Percentiles rank a stretch among this genome's conserved stretches.
phyloP scores from a whole-genome alignment of 2,797 vertebrate genomes.

The Parambassis ranga region DNA sequence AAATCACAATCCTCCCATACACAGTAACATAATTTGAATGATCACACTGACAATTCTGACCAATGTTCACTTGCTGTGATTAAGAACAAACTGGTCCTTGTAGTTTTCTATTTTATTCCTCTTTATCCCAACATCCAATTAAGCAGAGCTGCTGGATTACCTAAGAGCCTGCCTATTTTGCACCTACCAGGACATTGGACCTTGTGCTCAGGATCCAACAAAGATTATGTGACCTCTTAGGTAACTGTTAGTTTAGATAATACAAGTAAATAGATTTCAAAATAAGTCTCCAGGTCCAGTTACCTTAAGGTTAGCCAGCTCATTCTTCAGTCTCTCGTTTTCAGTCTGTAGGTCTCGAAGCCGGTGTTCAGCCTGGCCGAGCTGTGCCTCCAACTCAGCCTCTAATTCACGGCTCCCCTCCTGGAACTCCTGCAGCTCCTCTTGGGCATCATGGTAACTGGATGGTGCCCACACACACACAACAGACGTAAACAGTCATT shows the following conservation, averaged over 20 bases:
- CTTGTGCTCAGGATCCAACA: slow-evolving; percentile 14
- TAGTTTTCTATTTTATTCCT: slow-evolving; percentile 58
- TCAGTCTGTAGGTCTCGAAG: slow-evolving; percentile 93
- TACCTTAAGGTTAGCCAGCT: slow-evolving; percentile 92
- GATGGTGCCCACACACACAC: slow-evolving; percentile 11
- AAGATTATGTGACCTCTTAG: slow-evolving; percentile 40
- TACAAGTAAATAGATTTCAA: not conserved
- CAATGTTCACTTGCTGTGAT: not conserved
- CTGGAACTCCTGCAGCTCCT: slow-evolving; percentile 97
- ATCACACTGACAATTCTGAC: not conserved
- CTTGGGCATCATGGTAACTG: slow-evolving; percentile 94
- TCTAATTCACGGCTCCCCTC: slow-evolving; percentile 97
- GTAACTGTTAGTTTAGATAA: slow-evolving; percentile 1
- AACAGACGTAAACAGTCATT: slow-evolving; percentile 20
- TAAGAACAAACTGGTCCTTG: not conserved
- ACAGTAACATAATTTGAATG: not conserved
- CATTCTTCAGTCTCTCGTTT: slow-evolving; percentile 93
- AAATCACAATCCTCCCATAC: not conserved
- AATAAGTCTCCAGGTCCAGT: not conserved
- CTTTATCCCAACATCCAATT: slow-evolving; percentile 71
- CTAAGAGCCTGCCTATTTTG: slow-evolving; percentile 10
- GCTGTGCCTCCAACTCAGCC: slow-evolving; percentile 95
- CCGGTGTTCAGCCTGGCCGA: slow-evolving; percentile 92
- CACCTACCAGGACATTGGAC: slow-evolving; percentile 13
- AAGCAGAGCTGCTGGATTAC: slow-evolving; percentile 55